Percentiles rank a stretch among this genome's conserved stretches.
Evolutionary conservation across 2,797 vertebrate species (phyloP).

Genomic region (Lacerta agilis): DNA sequence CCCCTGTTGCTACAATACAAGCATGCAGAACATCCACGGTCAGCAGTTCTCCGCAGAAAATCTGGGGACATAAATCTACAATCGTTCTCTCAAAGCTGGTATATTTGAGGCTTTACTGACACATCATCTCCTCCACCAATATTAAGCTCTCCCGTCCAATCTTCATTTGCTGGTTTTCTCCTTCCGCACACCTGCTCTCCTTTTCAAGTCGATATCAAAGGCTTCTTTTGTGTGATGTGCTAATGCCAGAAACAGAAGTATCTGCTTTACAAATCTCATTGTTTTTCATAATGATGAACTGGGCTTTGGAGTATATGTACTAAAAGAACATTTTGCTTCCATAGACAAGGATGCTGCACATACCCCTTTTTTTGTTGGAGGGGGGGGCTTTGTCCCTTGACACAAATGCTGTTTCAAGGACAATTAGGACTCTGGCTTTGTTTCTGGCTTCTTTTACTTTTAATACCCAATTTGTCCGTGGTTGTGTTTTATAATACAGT

Average conservation of each 20-base stretch:
- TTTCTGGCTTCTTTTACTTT: slow-evolving; percentile 30
- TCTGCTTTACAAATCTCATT: slow-evolving; percentile 4
- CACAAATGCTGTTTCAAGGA: slow-evolving; percentile 39
- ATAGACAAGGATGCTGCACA: slow-evolving; percentile 36
- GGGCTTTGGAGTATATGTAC: neutral
- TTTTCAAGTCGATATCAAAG: slow-evolving; percentile 50
- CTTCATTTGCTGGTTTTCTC: slow-evolving; percentile 42
- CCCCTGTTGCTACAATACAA: neutral
- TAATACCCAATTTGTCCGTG: slow-evolving; percentile 46
- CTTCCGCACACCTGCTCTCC: slow-evolving; percentile 30
- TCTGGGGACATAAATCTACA: slow-evolving; percentile 58
- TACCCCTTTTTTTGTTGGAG: neutral
- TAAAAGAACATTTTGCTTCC: slow-evolving; percentile 30
- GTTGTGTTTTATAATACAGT: slow-evolving; percentile 53
- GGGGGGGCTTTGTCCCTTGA: slow-evolving; percentile 2
- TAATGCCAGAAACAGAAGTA: slow-evolving; percentile 34
- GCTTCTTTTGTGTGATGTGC: slow-evolving; percentile 38
- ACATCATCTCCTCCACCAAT: neutral
- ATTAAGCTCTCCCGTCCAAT: slow-evolving; percentile 42
- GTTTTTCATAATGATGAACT: slow-evolving; percentile 3
- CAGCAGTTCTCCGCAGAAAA: slow-evolving; percentile 57
- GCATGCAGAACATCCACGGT: slow-evolving; percentile 29
- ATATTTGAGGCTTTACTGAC: slow-evolving; percentile 55
- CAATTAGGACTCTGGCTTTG: slow-evolving; percentile 48
- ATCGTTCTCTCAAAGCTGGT: slow-evolving; percentile 49